Evolutionary conservation across 2,797 vertebrate species (phyloP), one percentile per base, ranked within the genome.

Genomic region (Neoniphon sammara): DNA sequence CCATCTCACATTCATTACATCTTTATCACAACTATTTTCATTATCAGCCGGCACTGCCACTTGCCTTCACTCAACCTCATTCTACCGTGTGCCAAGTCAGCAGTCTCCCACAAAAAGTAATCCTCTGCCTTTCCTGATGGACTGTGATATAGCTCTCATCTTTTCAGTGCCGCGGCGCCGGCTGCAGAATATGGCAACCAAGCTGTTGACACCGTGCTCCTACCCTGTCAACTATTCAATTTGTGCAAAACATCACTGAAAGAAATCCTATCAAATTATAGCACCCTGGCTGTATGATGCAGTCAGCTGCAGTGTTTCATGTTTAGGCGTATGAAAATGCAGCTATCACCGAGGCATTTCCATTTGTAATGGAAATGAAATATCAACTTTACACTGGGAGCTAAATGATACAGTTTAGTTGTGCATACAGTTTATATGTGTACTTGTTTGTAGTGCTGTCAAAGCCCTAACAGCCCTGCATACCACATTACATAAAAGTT

Each of bases 11-110:
- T 89, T 87, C 83, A 91, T 93, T 93, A 90, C 85, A 85, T 91
- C 91, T 93, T 92, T 93, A 93, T 93, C 91, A 85, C 83, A 85
- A 80, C 79, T 88, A 81, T 91, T 92, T 90, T 85, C 81, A 89
- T 90, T 93, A 92, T 93, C 89, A 84, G 70, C 73, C 25, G 5
- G 61, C 83, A 81, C 68, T 81, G 84, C 84, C 85, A 83, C 86
- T 91, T 85, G 81, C 88, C 83, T 90, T 91, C 79, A 78, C 84
- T 90, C 85, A 91, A 80, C 76, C 88, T 87, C 79, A 85, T 91
- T 90, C 87, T 83, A 76, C 79, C 50, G 54, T 54, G 70, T 83
- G 90, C 89, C 85, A 77, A 88, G 87, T 92, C 90, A 91, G 92
- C 92, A 89, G 78, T 85, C 88, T 85, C 73, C 34, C 71, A 78